These are phyloP conservation scores for Gymnocheta viridis DNA, from an alignment of 2,888 invertebrate genomes.

Conservation along the genomic window DNA sequence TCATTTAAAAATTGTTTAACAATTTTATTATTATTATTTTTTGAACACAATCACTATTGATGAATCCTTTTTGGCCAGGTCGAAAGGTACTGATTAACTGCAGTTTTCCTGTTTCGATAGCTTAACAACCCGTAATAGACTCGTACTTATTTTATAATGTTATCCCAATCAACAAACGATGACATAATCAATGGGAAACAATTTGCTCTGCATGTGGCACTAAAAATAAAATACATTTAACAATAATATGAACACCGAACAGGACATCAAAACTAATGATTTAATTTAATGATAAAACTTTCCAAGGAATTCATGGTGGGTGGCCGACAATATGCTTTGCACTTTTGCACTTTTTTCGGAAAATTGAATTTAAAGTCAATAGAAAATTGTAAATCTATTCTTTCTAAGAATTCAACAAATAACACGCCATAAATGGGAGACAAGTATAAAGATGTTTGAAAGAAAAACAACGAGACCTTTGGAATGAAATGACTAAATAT, in stretches of 20 bases:
- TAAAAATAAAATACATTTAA: constrained; percentile 20
- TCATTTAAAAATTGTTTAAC: too few relatives aligned
- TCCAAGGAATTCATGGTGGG: constrained; percentile 21
- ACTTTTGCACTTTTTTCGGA: constrained; percentile 7
- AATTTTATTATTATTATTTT: too few relatives aligned
- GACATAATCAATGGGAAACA: constrained; percentile 32
- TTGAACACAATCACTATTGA: too few relatives aligned
- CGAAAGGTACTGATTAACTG: too few relatives aligned
- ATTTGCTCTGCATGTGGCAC: background rate
- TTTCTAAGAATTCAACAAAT: constrained; percentile 15
- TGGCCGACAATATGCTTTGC: background rate
- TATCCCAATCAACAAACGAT: background rate
- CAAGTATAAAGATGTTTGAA: background rate
- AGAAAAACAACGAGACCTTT: constrained; percentile 48
- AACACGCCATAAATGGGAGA: background rate
- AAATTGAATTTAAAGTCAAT: constrained; percentile 13
- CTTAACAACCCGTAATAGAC: background rate
- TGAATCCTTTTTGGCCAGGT: too few relatives aligned
- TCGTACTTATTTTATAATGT: background rate
- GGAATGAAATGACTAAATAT: constrained; percentile 71
- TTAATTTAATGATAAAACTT: constrained; percentile 25
- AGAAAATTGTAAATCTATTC: background rate
- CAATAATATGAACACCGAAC: background rate
- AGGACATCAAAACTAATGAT: constrained; percentile 22
- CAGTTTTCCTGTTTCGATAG: too few relatives aligned